phyloP scores from a whole-genome alignment of 2,797 vertebrate genomes.

The Paguma larvata region DNA sequence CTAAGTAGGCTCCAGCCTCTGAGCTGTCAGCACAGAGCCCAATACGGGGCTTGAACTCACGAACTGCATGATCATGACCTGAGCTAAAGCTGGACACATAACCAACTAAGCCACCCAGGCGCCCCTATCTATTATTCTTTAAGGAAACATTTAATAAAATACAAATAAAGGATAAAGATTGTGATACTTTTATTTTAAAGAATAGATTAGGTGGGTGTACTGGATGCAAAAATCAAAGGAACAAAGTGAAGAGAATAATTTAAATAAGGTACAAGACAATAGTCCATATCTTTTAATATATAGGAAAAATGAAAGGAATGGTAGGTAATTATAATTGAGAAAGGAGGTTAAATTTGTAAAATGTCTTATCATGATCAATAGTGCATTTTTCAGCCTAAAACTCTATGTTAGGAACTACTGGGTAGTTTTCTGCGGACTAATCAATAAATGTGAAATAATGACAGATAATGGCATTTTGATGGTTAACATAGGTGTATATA shows the following conservation, averaged over 20 bases:
- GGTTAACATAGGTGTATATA: not conserved
- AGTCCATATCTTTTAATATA: not conserved
- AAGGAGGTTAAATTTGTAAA: not conserved
- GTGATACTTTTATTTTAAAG: slow-evolving; percentile 38
- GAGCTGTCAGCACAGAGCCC: too few relatives aligned
- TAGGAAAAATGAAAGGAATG: not conserved
- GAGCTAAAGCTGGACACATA: too few relatives aligned
- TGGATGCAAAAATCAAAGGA: not conserved
- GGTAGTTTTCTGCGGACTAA: not conserved
- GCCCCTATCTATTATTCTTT: not conserved
- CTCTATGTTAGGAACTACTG: not conserved
- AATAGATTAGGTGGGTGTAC: not conserved
- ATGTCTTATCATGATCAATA: not conserved
- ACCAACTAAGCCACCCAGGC: too few relatives aligned
- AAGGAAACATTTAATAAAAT: not conserved
- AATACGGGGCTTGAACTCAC: too few relatives aligned
- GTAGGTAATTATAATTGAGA: not conserved
- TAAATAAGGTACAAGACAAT: slow-evolving; percentile 14
- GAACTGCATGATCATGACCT: too few relatives aligned
- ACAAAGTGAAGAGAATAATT: not conserved
- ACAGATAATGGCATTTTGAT: not conserved
- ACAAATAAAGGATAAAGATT: slow-evolving; percentile 15
- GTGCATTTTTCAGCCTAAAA: not conserved
- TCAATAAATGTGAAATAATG: not conserved
- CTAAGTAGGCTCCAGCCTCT: too few relatives aligned